Evolutionary conservation across 1,140 invertebrate species (phyloP).

Genomic region (Branchinecta lindahli): DNA sequence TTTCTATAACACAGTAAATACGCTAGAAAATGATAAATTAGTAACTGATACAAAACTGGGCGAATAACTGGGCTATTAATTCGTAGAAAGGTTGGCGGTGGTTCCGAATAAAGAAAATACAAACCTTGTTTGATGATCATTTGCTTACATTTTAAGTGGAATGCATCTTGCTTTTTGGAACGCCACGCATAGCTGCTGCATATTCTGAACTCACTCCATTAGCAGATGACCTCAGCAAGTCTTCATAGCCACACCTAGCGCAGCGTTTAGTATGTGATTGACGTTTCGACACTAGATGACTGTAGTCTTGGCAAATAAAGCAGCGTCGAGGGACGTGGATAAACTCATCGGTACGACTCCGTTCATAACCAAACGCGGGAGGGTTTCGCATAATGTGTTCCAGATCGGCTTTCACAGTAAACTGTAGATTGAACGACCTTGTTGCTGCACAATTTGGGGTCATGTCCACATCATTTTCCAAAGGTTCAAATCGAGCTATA

Average conservation of each 20-base stretch:
- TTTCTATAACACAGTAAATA: too few species aligned
- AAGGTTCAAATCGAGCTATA: background rate
- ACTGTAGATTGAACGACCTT: conserved; percentile 3
- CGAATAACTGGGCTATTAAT: too few species aligned
- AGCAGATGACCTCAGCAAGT: too few species aligned
- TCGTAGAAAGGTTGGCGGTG: too few species aligned
- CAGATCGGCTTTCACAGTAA: background rate
- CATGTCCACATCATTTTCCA: background rate
- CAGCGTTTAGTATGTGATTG: background rate
- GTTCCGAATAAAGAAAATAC: too few species aligned
- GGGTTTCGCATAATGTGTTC: background rate
- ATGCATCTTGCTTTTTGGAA: too few species aligned
- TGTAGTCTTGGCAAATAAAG: background rate
- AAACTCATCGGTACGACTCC: background rate
- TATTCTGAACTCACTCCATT: too few species aligned
- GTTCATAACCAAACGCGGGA: conserved; percentile 3
- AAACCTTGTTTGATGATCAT: too few species aligned
- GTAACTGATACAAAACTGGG: too few species aligned
- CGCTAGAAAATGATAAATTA: too few species aligned
- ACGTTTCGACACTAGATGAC: background rate
- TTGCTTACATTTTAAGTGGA: too few species aligned
- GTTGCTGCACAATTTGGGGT: background rate
- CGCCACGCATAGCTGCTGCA: too few species aligned
- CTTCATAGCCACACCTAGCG: background rate
- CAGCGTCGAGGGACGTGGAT: background rate